phyloP scores from a whole-genome alignment of 2,797 vertebrate species.

The Ctenosaura bakeri region DNA sequence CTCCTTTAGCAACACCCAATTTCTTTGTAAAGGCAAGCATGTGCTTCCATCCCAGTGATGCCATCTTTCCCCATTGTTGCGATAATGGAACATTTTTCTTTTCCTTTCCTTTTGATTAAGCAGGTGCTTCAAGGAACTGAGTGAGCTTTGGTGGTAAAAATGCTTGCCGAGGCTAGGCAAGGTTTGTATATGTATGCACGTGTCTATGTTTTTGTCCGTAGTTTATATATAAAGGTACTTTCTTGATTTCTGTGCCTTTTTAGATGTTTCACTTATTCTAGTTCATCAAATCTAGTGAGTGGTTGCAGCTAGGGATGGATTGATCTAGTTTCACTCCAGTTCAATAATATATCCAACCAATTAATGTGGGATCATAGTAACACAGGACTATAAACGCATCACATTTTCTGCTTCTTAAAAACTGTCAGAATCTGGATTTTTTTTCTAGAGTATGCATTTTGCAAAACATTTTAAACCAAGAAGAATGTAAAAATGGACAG shows the following conservation, averaged over 20 bases:
- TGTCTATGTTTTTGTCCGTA: no score
- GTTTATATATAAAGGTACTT: rapidly evolving
- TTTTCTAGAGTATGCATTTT: background rate
- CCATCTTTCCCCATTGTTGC: background rate
- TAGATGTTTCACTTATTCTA: background rate
- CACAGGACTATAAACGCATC: no score
- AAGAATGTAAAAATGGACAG: background rate
- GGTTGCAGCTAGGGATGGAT: background rate
- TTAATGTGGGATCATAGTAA: no score
- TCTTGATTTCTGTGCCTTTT: background rate
- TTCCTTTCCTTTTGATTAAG: conserved; percentile 14
- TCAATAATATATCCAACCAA: no score
- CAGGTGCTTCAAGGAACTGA: background rate
- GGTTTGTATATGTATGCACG: background rate
- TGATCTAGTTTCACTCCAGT: background rate
- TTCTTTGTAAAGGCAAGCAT: rapidly evolving
- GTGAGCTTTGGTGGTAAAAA: background rate
- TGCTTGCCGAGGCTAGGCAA: background rate
- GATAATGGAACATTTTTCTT: background rate
- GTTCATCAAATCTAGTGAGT: no score
- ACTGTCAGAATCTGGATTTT: background rate
- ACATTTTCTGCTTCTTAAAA: background rate
- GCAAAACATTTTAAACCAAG: background rate
- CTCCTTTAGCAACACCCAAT: background rate
- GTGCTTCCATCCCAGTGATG: rapidly evolving